Evolutionary conservation across 2,797 vertebrate genomes (phyloP).

Genomic region (Chiloscyllium punctatum): DNA sequence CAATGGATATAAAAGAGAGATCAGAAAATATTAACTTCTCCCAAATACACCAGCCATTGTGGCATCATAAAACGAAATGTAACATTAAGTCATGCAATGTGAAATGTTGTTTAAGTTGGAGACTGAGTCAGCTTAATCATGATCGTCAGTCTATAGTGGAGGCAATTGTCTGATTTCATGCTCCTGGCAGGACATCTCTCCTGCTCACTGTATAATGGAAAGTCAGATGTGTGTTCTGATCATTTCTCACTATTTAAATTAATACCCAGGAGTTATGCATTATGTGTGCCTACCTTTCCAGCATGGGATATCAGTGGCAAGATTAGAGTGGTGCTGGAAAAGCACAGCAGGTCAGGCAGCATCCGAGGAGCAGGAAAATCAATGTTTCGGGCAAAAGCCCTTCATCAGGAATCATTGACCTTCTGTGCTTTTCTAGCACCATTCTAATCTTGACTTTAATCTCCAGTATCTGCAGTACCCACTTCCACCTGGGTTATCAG

Average conservation of each 20-base stretch:
- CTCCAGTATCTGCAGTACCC: no score
- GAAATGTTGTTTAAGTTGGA: neutral
- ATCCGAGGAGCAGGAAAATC: no score
- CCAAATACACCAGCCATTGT: neutral
- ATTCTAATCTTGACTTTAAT: no score
- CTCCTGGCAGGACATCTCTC: neutral
- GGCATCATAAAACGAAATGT: neutral
- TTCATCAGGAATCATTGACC: no score
- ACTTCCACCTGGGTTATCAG: neutral
- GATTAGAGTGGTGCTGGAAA: no score
- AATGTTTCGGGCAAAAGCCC: no score
- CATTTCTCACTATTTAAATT: neutral
- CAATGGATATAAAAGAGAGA: neutral
- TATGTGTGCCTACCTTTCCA: neutral
- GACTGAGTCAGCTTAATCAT: neutral
- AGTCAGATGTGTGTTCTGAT: neutral
- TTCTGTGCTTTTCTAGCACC: no score
- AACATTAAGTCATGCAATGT: neutral
- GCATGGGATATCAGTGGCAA: neutral
- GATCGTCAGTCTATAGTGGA: neutral
- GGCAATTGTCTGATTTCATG: neutral
- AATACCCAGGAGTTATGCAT: neutral
- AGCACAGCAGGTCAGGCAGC: no score
- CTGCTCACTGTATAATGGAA: neutral
- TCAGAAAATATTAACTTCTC: neutral